These are phyloP conservation scores for Drosophila suzukii DNA, from an alignment of 1,140 invertebrate species.

Conservation along the genomic window DNA sequence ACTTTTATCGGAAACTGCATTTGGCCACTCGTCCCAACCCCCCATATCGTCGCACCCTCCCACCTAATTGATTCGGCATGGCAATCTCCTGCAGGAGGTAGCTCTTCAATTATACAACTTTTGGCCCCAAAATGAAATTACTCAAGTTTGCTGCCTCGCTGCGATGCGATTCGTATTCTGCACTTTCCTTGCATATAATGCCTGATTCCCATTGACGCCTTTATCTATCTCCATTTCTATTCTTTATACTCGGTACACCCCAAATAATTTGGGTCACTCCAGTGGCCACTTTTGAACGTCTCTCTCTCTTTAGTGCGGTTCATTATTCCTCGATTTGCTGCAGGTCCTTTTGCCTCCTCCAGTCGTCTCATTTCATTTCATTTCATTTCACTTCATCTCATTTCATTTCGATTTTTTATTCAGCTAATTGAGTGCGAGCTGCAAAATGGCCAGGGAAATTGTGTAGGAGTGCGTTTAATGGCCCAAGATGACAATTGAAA, in stretches of 20 bases:
- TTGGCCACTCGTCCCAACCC: neutral
- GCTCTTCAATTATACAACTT: conserved; percentile 67
- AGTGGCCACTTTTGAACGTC: neutral
- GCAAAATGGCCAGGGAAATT: conserved; percentile 21
- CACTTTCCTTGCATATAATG: conserved; percentile 33
- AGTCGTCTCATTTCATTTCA: conserved; percentile 7
- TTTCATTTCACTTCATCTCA: conserved; percentile 23
- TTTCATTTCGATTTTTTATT: conserved; percentile 24
- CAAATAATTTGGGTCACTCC: conserved; percentile 54
- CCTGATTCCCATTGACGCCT: conserved; percentile 28
- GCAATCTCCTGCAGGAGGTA: conserved; percentile 23
- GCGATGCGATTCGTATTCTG: conserved; percentile 19
- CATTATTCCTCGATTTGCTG: conserved; percentile 64
- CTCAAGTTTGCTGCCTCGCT: conserved; percentile 21
- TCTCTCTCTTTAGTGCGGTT: conserved; percentile 31
- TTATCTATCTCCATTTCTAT: neutral
- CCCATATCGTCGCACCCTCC: neutral
- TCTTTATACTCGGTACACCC: neutral
- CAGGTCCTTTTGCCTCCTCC: conserved; percentile 16
- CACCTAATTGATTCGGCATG: conserved; percentile 60
- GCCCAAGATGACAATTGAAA: conserved; percentile 36
- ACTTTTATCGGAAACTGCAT: conserved; percentile 31
- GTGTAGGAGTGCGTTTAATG: conserved; percentile 51
- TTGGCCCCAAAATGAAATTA: conserved; percentile 60
- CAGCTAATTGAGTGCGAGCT: conserved; percentile 59